Conservation (phyloP, 1,140 invertebrate genomes). For the Drosophila triauraria region DNA sequence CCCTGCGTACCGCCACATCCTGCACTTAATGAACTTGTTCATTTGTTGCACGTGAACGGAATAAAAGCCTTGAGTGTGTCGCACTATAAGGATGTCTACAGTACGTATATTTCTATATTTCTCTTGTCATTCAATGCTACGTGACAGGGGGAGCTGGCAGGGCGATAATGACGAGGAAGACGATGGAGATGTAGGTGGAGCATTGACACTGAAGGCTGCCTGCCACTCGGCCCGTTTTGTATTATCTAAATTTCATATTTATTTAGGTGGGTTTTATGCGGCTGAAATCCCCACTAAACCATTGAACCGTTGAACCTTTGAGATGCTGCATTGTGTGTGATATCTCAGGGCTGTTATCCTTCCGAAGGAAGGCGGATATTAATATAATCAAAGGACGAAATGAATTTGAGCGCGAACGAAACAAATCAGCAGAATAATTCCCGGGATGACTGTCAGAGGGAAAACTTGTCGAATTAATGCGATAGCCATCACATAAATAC, state of each 20-base stretch:
- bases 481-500: slow-evolving; percentile 57
- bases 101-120: slow-evolving; percentile 66
- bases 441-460: slow-evolving; percentile 26
- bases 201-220: slow-evolving; percentile 28
- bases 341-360: neutral
- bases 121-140: slow-evolving; percentile 52
- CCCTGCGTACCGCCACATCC: slow-evolving; percentile 22
- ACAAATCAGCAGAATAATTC: slow-evolving; percentile 35
- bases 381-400: slow-evolving; percentile 24
- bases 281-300: slow-evolving; percentile 4
- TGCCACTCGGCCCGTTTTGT: slow-evolving; percentile 19
- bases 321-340: slow-evolving; percentile 13
- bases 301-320: neutral
- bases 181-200: neutral
- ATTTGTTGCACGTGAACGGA: slow-evolving; percentile 71
- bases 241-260: slow-evolving; percentile 54
- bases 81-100: slow-evolving; percentile 34
- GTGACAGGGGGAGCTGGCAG: slow-evolving; percentile 37
- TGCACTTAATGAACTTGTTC: slow-evolving; percentile 73
- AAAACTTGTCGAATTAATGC: slow-evolving; percentile 48
- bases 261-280: slow-evolving; percentile 24
- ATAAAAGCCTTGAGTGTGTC: slow-evolving; percentile 53
- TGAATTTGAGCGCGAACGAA: slow-evolving; percentile 30
- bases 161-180: slow-evolving; percentile 18
- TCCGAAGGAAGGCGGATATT: slow-evolving; percentile 14